A percentile compares a stretch with the other conserved stretches of the same genome.
Conservation (phyloP, 2,888 invertebrate genomes). For the Omphaloscelis lunosa region DNA sequence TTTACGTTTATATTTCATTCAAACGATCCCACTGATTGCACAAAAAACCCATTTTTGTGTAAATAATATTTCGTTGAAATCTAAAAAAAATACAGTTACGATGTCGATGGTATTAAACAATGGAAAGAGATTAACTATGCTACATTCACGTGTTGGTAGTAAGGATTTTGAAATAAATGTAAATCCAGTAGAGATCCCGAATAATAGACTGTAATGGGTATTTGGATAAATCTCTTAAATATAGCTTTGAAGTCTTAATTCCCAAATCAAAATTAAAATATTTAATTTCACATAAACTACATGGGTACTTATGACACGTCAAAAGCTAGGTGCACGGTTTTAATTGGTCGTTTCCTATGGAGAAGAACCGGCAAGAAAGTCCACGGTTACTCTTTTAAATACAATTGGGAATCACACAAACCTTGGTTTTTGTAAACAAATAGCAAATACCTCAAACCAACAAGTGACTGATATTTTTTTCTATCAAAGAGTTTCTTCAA, state of each 20-base stretch:
- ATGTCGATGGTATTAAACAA: neutral
- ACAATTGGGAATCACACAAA: neutral
- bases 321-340: neutral
- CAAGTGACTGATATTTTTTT: neutral
- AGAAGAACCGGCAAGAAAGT: neutral
- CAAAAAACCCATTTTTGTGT: neutral
- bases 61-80: neutral
- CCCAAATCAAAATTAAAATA: neutral
- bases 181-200: neutral
- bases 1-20: constrained; percentile 12
- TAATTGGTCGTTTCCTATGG: neutral
- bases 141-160: neutral
- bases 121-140: neutral
- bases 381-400: neutral
- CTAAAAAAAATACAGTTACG: neutral
- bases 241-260: neutral
- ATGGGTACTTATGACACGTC: neutral
- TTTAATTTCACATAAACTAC: neutral
- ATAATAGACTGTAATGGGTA: neutral
- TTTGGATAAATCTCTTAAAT: neutral
- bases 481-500: neutral
- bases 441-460: neutral
- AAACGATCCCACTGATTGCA: constrained; percentile 4
- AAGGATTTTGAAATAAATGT: neutral
- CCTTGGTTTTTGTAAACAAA: neutral